Conservation (phyloP, 2,113 vertebrate species). For the Madoqua kirkii region DNA sequence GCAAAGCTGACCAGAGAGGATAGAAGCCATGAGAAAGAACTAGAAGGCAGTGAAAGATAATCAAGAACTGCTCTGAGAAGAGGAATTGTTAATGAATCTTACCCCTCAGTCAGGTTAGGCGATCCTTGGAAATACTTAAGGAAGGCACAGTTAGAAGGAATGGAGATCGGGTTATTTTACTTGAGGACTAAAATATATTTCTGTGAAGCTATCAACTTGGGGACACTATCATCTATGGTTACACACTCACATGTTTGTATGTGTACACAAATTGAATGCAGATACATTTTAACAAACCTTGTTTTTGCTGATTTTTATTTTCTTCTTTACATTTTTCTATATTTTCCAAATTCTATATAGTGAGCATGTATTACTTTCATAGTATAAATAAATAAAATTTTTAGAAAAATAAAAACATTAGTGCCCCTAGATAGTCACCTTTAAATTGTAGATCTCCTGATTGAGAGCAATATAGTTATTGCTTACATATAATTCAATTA, state of each 20-base stretch:
- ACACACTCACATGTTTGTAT: not conserved
- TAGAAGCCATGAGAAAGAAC: not conserved
- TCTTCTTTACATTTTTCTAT: not conserved
- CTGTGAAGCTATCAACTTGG: not conserved
- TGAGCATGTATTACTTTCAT: not conserved
- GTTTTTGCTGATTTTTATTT: conserved; percentile 2
- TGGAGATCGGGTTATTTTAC: not conserved
- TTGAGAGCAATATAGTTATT: conserved; percentile 85
- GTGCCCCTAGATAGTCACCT: conserved; percentile 70
- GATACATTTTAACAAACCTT: not conserved
- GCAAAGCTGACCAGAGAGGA: not conserved
- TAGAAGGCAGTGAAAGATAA: not conserved
- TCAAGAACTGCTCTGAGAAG: not conserved
- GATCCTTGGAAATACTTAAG: not conserved
- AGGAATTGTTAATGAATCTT: not conserved
- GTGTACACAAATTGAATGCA: not conserved
- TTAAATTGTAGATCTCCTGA: conserved; percentile 86
- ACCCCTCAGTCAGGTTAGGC: not conserved
- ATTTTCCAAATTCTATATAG: not conserved
- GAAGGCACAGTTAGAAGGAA: not conserved
- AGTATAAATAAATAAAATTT: not conserved
- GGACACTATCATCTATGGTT: not conserved
- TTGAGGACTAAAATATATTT: not conserved
- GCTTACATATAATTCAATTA: conserved; percentile 88
- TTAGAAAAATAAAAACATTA: not conserved